Evolutionary conservation across 2,797 vertebrate species (phyloP).

Genomic region (Masticophis lateralis): DNA sequence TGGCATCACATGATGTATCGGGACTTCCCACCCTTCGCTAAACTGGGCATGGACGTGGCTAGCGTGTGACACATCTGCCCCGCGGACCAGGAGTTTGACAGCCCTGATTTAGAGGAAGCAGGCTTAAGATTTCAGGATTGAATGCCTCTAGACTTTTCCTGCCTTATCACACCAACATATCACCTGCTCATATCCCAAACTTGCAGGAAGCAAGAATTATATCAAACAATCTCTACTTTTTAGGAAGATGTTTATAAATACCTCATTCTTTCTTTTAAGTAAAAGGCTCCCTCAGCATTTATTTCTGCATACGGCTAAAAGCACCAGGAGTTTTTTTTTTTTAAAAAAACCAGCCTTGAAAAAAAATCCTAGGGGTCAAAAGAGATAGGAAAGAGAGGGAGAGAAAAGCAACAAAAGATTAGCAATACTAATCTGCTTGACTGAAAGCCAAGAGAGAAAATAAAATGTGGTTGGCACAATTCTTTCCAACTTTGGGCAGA

Average conservation of each 20-base stretch:
- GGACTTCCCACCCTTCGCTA: no score
- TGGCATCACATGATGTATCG: fast-evolving
- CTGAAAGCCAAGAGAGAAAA: background rate
- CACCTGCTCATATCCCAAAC: background rate
- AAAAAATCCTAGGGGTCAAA: background rate
- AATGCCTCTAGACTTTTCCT: background rate
- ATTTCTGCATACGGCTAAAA: background rate
- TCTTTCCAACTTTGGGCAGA: background rate
- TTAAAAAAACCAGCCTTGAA: background rate
- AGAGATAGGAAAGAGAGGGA: background rate
- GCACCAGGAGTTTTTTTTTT: background rate
- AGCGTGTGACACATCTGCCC: no score
- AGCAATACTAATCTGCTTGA: background rate
- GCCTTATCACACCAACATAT: no score
- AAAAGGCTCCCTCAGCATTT: background rate
- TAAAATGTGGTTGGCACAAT: background rate
- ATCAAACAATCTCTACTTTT: background rate
- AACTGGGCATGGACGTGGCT: no score
- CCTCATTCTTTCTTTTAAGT: background rate
- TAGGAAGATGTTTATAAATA: background rate
- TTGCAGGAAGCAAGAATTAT: background rate
- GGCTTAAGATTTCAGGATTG: background rate
- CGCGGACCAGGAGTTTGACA: no score
- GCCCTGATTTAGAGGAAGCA: background rate
- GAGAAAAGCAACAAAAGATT: background rate